Evolutionary conservation across 2,113 vertebrate species (phyloP), one percentile per base, ranked within the genome.

Genomic region (Percina caprodes): DNA sequence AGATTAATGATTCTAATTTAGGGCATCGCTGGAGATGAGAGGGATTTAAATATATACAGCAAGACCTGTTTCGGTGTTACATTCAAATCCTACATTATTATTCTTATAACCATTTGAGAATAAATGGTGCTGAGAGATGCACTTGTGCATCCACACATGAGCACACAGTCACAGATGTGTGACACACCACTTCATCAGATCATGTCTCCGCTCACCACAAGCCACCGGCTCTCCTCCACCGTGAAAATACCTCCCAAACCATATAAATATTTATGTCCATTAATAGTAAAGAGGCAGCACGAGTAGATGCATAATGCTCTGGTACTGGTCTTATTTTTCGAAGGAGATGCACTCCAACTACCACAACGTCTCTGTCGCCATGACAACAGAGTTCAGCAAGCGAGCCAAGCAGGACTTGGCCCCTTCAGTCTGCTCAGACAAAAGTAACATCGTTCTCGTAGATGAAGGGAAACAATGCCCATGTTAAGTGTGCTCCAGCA

Each of bases 261-360:
- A 30, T 54, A 94, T 93, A 90, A 92, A 94, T 94, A 94, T 95
- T 94, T 92, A 95, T 92, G 79, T 88, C 78, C 91, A 94, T 94
- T 92, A 92, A 93, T 94, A 94, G 90, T 91, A 91, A 94, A 95
- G 86, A 91, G 82, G 85, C 85, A 48, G 87, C 79, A 59, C 56
- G 35, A 78, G 85, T 42, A 65, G 84, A 85, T 84, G 92, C 90
- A 92, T 90, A 90, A 90, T 83, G 89, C 86, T 84, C 35, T 35
- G 77, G 7, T 26, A 39, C 85, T 63, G 82, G 76, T 86, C 86
- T 82, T 83, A 87, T 88, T 91, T 89, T 90, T 90, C 58, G 7
- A 46, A 70, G 81, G 83, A 88, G 90, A 91, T 86, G 85, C 86
- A 91, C 92, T 92, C 89, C 88, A 77, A 88, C 81, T 86, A 88